Evolutionary conservation across 2,113 vertebrate genomes (phyloP).

Genomic region (Cervus canadensis): DNA sequence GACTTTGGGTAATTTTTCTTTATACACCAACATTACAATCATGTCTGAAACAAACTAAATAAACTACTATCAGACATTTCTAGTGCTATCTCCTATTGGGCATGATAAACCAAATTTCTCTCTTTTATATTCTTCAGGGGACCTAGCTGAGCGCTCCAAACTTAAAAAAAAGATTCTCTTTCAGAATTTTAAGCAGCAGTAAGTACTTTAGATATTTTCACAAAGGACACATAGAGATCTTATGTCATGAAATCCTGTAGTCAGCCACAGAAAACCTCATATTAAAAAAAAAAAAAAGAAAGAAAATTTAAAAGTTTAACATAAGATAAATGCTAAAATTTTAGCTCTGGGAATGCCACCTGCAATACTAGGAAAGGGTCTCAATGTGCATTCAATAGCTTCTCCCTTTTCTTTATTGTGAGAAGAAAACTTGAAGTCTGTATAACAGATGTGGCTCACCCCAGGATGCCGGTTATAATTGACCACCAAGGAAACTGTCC

Average conservation of each 20-base stretch:
- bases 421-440: neutral
- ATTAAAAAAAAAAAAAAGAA: neutral
- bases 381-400: neutral
- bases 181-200: neutral
- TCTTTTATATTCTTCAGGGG: neutral
- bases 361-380: neutral
- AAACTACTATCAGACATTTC: neutral
- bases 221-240: neutral
- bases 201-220: neutral
- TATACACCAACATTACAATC: neutral
- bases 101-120: neutral
- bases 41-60: neutral
- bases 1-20: conserved; percentile 18
- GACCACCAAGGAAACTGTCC: neutral
- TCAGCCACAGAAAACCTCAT: neutral
- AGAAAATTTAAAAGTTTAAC: neutral
- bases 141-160: neutral
- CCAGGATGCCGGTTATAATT: neutral
- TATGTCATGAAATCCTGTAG: neutral
- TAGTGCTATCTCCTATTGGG: neutral
- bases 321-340: neutral
- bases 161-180: neutral
- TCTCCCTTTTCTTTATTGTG: neutral
- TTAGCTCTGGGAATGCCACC: neutral
- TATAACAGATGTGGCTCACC: neutral